These are phyloP conservation scores for Caenorhabditis elegans DNA, from an alignment of 1,140 invertebrate genomes.

Conservation along the genomic window DNA sequence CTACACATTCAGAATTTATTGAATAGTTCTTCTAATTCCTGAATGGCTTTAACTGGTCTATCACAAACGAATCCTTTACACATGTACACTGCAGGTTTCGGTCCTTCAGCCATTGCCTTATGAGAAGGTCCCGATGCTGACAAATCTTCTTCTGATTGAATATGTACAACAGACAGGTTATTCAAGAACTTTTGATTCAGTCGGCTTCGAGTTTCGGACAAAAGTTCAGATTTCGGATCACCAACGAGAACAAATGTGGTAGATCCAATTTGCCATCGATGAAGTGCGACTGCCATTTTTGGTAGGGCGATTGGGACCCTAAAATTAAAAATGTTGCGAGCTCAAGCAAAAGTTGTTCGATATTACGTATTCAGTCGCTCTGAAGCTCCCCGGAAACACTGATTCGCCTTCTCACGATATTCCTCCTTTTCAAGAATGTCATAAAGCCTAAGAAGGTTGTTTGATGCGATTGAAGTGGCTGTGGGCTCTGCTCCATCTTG, in stretches of 20 bases:
- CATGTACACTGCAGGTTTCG: conserved; percentile 19
- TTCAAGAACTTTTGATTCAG: not conserved
- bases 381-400: conserved; percentile 14
- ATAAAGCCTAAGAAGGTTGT: conserved; percentile 78
- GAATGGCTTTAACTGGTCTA: not conserved
- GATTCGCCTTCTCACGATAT: not conserved
- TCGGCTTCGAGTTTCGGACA: not conserved
- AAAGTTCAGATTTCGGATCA: not conserved
- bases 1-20: not conserved
- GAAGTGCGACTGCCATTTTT: not conserved
- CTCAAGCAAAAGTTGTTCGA: too few relatives aligned
- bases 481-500: conserved; percentile 90
- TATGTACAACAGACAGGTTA: not conserved
- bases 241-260: not conserved
- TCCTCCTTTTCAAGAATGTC: conserved; percentile 71
- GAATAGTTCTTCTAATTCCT: not conserved
- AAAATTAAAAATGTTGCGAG: not conserved
- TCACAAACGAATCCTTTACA: conserved; percentile 22
- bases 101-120: not conserved
- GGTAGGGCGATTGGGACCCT: not conserved
- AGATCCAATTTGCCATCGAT: not conserved
- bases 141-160: not conserved
- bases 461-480: conserved; percentile 83
- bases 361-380: not conserved
- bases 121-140: not conserved